phyloP scores from a whole-genome alignment of 2,888 invertebrate genomes.

The Cylindroiulus punctatus region DNA sequence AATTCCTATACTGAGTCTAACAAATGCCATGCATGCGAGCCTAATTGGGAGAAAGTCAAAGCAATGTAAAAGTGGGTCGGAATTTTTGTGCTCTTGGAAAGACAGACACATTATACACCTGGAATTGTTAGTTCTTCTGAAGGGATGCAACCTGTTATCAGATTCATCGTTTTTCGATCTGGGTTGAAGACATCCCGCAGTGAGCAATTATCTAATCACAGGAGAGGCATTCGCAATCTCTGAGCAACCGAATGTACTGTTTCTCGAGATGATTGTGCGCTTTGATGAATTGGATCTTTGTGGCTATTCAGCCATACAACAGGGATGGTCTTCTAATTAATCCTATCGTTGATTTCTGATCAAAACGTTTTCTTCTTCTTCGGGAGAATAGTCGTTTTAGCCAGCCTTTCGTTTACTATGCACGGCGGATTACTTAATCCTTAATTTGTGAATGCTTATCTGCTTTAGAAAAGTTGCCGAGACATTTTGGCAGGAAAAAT shows the following conservation, averaged over 20 bases:
- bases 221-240: neutral
- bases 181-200: slow-evolving; percentile 30
- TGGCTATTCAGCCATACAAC: neutral
- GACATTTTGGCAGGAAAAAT: no score
- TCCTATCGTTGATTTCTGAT: slow-evolving; percentile 20
- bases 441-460: no score
- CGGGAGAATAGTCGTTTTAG: no score
- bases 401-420: no score
- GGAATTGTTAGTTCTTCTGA: neutral
- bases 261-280: slow-evolving; percentile 20
- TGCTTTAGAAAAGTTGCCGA: no score
- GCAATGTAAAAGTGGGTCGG: neutral
- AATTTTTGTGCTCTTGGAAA: neutral
- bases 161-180: slow-evolving; percentile 28
- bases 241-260: neutral
- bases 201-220: slow-evolving; percentile 26
- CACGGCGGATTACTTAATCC: no score
- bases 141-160: slow-evolving; percentile 38
- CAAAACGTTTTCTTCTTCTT: neutral
- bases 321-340: neutral
- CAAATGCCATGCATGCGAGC: neutral
- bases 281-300: slow-evolving; percentile 33
- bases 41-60: slow-evolving; percentile 1
- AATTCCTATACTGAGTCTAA: neutral
- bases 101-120: neutral